Evolutionary conservation across 2,888 invertebrate genomes (phyloP).

Genomic region (Odontomyia ornata): DNA sequence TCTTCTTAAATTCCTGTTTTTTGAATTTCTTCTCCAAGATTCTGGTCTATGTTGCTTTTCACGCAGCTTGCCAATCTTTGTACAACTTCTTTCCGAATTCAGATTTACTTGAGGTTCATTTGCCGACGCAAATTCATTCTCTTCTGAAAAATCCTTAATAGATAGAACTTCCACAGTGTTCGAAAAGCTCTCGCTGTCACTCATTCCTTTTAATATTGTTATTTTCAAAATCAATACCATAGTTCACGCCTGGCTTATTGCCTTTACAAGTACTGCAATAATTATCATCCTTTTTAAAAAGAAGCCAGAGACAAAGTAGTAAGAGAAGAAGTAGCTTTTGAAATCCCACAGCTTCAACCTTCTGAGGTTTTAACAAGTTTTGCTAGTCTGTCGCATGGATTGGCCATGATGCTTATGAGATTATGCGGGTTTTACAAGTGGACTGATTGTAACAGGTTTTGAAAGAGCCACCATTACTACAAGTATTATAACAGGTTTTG

Average conservation of each 20-base stretch:
- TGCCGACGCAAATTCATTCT: neutral
- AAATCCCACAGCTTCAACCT: too few relatives aligned
- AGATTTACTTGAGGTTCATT: neutral
- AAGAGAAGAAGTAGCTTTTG: neutral
- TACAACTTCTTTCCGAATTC: too few relatives aligned
- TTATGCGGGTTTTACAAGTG: neutral
- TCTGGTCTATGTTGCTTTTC: neutral
- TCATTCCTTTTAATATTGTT: neutral
- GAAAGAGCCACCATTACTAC: neutral
- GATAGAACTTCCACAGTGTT: neutral
- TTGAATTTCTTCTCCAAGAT: neutral
- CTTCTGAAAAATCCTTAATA: neutral
- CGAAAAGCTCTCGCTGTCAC: neutral
- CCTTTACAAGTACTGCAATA: neutral
- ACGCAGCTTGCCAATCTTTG: neutral
- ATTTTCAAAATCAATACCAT: neutral
- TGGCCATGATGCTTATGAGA: neutral
- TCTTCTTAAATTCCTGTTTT: neutral
- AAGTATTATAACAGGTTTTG: slow-evolving; percentile 2
- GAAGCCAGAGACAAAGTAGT: neutral
- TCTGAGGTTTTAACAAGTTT: neutral
- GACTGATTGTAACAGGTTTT: slow-evolving; percentile 7
- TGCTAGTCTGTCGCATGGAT: neutral
- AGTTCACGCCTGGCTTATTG: neutral
- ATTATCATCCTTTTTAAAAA: neutral